Base-by-base conservation (phyloP, 2,888 invertebrate genomes). In the Augiades crinisus region DNA sequence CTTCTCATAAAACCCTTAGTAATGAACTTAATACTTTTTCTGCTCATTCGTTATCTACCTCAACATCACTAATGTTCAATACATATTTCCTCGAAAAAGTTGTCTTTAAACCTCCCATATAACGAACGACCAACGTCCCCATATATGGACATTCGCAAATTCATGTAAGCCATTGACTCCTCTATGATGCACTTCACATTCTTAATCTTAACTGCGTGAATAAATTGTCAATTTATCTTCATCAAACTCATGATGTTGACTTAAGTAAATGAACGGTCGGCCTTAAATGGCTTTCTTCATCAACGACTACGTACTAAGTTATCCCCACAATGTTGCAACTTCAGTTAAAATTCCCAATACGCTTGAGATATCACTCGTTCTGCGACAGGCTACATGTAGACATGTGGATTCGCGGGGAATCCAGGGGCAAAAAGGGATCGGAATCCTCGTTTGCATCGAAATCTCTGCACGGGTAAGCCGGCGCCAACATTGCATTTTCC, bases 391-490 rank as follows among this genome's bases (percentile, higher is more conserved):
- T 34, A 34, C 34, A 17, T 19, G 27, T 27, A 10, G 37, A 37
- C 19, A 37, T 33, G 37, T 12, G 34, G 16, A 17, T 17, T 14
- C 5, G 19, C 7, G 37, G 19, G 37, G 12, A n/a, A 10, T 14
- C 14, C 10, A 2, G 19, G 12, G 19, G 19, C 27, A 27, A 37
- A 37, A 37, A 12, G 10, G 19, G 37, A 5, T n/a, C 12, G 37
- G 37, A 37, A 37, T 37, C 37, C 21, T 12, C 6, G 37, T 34
- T 34, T 34, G 34, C 37, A 37, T 37, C 37, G 37, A 37, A 37
- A 37, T 37, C 37, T 37, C 10, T 10, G 37, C n/a, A n/a, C 10
- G 16, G 8, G 19, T 19, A 36, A 16, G 36, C 16, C 10, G 37
- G 37, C 37, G 37, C 27, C 27, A 27, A 27, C 27, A 19, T 5